phyloP scores from a whole-genome alignment of 2,797 vertebrate species.

The Gallinago solitaria region DNA sequence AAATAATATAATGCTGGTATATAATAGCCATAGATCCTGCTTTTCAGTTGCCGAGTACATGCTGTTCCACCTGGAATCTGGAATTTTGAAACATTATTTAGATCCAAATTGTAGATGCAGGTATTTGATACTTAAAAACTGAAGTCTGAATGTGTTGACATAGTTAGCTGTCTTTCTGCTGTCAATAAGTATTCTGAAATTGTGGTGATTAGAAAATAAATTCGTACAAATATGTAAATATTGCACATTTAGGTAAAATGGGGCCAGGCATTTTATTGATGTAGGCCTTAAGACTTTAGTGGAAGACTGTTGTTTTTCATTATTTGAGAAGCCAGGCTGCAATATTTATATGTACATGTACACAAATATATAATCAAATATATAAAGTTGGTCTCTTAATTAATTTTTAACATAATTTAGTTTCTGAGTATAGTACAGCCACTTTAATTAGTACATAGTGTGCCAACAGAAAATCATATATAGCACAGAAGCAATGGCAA shows the following conservation, averaged over 20 bases:
- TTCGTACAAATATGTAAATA: background rate
- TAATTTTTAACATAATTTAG: conserved; percentile 1
- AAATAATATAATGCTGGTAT: background rate
- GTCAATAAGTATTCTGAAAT: background rate
- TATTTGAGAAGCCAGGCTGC: conserved; percentile 7
- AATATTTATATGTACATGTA: conserved; percentile 3
- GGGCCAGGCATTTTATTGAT: background rate
- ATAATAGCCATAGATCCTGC: background rate
- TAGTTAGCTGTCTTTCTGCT: background rate
- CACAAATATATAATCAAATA: conserved; percentile 19
- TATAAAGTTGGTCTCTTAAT: background rate
- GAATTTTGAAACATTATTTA: background rate
- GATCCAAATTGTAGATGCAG: background rate
- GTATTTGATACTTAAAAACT: background rate
- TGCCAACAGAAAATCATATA: conserved; percentile 20
- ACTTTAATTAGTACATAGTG: conserved; percentile 37
- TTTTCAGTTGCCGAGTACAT: background rate
- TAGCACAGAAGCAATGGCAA: background rate
- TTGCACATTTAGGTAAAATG: background rate
- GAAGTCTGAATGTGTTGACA: background rate
- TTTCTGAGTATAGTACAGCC: background rate
- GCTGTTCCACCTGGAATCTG: background rate
- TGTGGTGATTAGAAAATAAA: background rate
- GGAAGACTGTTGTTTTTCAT: background rate
- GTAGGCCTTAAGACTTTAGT: background rate